Conservation (phyloP, 2,113 vertebrate species). For the Notechis scutatus region DNA sequence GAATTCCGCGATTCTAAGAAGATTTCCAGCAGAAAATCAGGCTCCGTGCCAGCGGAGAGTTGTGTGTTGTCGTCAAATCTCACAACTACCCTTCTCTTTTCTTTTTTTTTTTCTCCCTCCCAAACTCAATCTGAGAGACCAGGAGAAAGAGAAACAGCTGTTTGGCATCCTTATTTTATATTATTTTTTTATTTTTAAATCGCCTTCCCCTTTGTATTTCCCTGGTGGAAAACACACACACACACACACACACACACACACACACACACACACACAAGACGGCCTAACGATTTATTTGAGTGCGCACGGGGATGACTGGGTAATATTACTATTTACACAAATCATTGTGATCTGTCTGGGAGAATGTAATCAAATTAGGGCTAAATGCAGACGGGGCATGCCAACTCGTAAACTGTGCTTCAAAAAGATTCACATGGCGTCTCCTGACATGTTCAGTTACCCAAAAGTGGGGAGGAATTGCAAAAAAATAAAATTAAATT, state of each 20-base stretch:
- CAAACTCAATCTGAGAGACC: no score
- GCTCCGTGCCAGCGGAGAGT: background rate
- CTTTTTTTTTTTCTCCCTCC: no score
- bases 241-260: no score
- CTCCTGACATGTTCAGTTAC: slow-evolving; percentile 53
- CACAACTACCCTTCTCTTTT: no score
- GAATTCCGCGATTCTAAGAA: no score
- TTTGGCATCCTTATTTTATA: background rate
- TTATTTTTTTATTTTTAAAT: background rate
- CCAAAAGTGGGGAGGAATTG: slow-evolving; percentile 29
- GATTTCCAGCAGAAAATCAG: no score
- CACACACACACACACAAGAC: no score
- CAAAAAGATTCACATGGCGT: slow-evolving; percentile 62
- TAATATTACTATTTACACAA: slow-evolving; percentile 57
- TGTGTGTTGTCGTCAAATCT: background rate
- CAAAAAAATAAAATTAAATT: slow-evolving; percentile 1
- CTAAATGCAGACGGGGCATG: slow-evolving; percentile 58
- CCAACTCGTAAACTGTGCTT: slow-evolving; percentile 60
- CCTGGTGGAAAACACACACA: no score
- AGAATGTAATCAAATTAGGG: slow-evolving; percentile 61
- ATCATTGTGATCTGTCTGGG: slow-evolving; percentile 58
- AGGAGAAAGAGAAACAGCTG: background rate
- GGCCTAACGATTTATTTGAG: slow-evolving; percentile 46
- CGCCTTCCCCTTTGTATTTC: background rate
- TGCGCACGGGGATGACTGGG: slow-evolving; percentile 39